Evolutionary conservation across 1,140 invertebrate species (phyloP).

Genomic region (Drosophila ogumai): DNA sequence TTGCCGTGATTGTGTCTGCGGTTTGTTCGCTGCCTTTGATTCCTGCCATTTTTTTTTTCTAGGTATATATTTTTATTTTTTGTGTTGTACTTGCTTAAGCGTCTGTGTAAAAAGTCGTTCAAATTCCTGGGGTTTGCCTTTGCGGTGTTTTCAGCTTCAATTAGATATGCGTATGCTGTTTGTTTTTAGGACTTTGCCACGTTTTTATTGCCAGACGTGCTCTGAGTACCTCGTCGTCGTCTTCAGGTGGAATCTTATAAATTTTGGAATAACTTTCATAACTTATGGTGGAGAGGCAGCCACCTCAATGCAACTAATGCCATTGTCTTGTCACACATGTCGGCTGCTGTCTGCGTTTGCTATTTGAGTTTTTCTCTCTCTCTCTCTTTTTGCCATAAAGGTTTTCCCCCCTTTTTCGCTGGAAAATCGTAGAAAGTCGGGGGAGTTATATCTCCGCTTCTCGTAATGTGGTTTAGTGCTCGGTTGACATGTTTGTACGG

Average conservation of each 20-base stretch:
- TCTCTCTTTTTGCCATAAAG: constrained; percentile 15
- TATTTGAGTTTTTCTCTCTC: constrained; percentile 27
- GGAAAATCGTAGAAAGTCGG: constrained; percentile 9
- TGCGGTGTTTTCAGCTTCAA: constrained; percentile 53
- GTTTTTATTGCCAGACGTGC: constrained; percentile 76
- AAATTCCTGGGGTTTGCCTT: constrained; percentile 19
- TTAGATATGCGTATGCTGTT: constrained; percentile 78
- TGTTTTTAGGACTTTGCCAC: constrained; percentile 60
- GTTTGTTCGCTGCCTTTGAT: constrained; percentile 72
- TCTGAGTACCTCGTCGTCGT: constrained; percentile 34
- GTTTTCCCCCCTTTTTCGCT: background rate
- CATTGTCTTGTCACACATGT: constrained; percentile 56
- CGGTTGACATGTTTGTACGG: constrained; percentile 51
- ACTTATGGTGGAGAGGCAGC: constrained; percentile 50
- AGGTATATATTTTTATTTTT: constrained; percentile 10
- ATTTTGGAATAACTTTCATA: constrained; percentile 80
- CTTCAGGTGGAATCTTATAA: constrained; percentile 64
- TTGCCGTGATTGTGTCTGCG: constrained; percentile 77
- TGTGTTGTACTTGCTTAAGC: constrained; percentile 45
- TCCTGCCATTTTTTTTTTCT: constrained; percentile 40
- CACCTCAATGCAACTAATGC: constrained; percentile 47
- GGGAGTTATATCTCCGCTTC: constrained; percentile 23
- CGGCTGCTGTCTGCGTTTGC: constrained; percentile 41
- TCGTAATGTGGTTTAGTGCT: constrained; percentile 53
- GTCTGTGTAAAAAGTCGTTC: constrained; percentile 56